Base-by-base conservation (phyloP, 2,113 vertebrate species). In the Brachionichthys hirsutus region DNA sequence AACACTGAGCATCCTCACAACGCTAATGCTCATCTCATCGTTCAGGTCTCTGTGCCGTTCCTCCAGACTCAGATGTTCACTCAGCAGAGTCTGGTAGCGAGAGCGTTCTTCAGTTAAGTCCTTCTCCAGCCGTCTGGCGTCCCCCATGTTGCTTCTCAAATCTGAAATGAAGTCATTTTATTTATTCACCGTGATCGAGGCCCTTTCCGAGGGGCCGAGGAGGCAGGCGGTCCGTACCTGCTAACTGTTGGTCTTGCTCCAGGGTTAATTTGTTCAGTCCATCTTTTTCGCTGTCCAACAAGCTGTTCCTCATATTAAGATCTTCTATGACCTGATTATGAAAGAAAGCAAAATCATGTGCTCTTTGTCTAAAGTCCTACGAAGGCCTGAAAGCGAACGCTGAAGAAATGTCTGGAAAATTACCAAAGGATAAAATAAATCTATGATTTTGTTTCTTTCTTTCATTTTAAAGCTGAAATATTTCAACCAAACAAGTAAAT, bases 41-140 rank as follows among this genome's bases (percentile, higher is more conserved):
- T 91, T 93, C 54, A 96, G 89, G 49, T 96, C 94, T 57, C 89
- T 92, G 1, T 97, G 94, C 0, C 89, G 92, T 70, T 95, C 94
- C 83, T 98, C 94, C 49, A 99, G 80, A 38, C 93, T 92, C 75
- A 94, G 93, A 83, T 96, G 94, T 72, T 98, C 95, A 62, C 93
- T 93, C 67, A 98, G 92, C 62, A 99, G 93, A 86, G 91, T 94
- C 88, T 98, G 95, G 78, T 98, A 98, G 49, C 93, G 92, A 16
- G 92, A 77, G 15, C 95, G 89, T 34, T 98, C 95, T 19, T 96
- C 96, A 0, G 90, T 92, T 73, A 99, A 87, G 42, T 95, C 93
- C 0, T 91, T 88, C 78, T 96, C 92, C 62, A 99, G 77, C 67
- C 94, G 93, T 63, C 93, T 93, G 0, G 90, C 92, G 85, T 92